Base-by-base conservation (phyloP, 2,113 vertebrate species). In the Thalassoma bifasciatum region DNA sequence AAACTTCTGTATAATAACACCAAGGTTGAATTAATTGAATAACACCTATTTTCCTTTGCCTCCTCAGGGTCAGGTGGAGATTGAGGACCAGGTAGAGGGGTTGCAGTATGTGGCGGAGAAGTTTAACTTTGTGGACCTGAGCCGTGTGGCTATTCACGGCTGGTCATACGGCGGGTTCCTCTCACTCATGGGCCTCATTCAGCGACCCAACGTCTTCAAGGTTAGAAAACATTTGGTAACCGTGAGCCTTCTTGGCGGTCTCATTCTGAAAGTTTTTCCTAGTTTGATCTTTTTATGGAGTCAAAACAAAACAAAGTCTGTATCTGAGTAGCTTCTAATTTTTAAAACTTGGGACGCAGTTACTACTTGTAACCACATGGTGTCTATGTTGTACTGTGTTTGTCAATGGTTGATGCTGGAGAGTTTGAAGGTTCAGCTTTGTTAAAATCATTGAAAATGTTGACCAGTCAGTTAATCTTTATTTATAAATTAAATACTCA, bases 101-200 rank as follows among this genome's bases (percentile, higher is more conserved):
- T 91, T 99, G 83, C 95, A 98, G 90, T 98, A 95, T 0, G 97
- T 98, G 82, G 96, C 97, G 0, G 95, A 98, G 83, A 97, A 96
- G 91, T 98, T 96, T 26, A 96, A 96, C 88, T 99, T 99, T 87
- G 88, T 99, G 5, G 97, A 99, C 92, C 86, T 98, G 86, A 96
- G 94, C 88, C 96, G 97, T 0, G 96, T 99, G 0, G 97, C 97
- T 82, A 98, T 99, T 79, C 97, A 99, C 0, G 97, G 97, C 86
- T 99, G 97, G 97, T 99, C 97, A 0, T 99, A 98, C 0, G 97
- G 97, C 0, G 97, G 97, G 9, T 99, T 98, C 65, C 96, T 99
- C 2, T 98, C 97, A 14, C 97, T 99, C 86, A 98, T 99, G 97
- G 97, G 97, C 10, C 96, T 99, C 40, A 97, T 98, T 85, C 98